Percentiles rank a stretch among this genome's conserved stretches.
phyloP scores from a whole-genome alignment of 2,888 invertebrate species.

The Chrysolina haemoptera region DNA sequence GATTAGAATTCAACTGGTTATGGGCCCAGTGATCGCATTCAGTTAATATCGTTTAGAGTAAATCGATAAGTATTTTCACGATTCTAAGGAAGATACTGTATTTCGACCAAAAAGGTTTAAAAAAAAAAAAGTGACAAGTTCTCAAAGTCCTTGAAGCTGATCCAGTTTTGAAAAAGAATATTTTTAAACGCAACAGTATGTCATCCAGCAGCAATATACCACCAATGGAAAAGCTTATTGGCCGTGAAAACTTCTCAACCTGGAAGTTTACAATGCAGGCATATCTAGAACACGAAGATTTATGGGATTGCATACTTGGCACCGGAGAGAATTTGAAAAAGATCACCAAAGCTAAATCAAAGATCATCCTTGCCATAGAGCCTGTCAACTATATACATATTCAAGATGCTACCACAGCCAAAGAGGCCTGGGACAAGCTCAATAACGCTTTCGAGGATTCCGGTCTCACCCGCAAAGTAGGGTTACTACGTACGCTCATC shows the following conservation, averaged over 20 bases:
- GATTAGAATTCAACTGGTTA: no score
- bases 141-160: no score
- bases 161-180: background rate
- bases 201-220: background rate
- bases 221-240: background rate
- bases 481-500: conserved; percentile 18
- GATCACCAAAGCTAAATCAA: background rate
- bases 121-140: no score
- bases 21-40: no score
- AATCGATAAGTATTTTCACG: no score
- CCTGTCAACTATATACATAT: background rate
- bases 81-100: no score
- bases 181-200: background rate
- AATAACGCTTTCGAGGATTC: conserved; percentile 16
- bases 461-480: conserved; percentile 32
- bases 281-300: background rate
- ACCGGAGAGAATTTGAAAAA: background rate
- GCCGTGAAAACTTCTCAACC: background rate
- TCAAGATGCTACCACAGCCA: background rate
- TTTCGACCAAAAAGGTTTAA: no score
- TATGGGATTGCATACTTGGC: background rate
- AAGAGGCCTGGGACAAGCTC: background rate
- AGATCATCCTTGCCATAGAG: background rate
- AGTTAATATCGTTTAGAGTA: no score
- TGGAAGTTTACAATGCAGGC: background rate